Conservation (phyloP, 2,888 invertebrate species). For the Thelaira solivaga region DNA sequence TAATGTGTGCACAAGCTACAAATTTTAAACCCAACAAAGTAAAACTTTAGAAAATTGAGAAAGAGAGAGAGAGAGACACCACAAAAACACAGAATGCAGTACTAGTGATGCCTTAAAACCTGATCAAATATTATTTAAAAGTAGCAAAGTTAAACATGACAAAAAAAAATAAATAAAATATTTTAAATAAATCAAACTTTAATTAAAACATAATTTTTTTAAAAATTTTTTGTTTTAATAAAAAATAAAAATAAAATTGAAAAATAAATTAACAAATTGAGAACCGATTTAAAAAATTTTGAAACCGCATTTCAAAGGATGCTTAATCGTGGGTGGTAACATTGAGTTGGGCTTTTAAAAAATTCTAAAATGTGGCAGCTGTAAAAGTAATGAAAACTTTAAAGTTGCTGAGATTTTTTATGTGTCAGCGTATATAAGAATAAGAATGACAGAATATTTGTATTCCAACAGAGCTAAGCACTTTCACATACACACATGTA, state of each 20-base stretch:
- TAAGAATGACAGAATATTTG: neutral
- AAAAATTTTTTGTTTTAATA: too few species aligned
- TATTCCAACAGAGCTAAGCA: neutral
- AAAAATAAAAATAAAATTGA: too few species aligned
- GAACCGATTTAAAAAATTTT: too few species aligned
- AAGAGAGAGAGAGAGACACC: too few species aligned
- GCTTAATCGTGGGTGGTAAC: too few species aligned
- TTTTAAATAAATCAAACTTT: too few species aligned
- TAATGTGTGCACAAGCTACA: neutral
- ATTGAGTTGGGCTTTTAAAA: too few species aligned
- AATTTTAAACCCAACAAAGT: conserved; percentile 11
- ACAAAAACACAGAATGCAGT: neutral
- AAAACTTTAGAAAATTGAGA: too few species aligned
- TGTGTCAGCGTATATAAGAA: conserved; percentile 6
- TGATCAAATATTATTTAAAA: neutral
- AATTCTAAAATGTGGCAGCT: neutral
- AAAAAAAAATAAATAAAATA: neutral
- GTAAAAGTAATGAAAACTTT: conserved; percentile 12
- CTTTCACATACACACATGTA: neutral
- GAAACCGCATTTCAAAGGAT: too few species aligned
- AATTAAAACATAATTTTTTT: too few species aligned
- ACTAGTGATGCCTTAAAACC: neutral
- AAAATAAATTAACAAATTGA: too few species aligned
- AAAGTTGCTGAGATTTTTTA: conserved; percentile 23
- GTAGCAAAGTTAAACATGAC: neutral